These are phyloP conservation scores for Drosophila mauritiana DNA, from an alignment of 1,140 invertebrate genomes.

Conservation along the genomic window DNA sequence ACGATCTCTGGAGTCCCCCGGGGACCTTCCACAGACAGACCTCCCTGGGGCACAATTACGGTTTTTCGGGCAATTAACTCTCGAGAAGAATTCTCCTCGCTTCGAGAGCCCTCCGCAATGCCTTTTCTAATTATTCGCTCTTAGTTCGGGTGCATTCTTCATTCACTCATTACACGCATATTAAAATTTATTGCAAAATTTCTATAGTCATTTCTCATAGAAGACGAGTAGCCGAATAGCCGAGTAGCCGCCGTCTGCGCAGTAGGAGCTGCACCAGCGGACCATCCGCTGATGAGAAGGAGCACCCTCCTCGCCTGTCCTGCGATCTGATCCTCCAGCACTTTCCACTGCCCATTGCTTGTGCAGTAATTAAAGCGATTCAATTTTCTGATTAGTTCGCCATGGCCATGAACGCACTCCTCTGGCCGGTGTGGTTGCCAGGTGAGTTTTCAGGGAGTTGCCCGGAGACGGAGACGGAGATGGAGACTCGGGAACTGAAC, in stretches of 20 bases:
- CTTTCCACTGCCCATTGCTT: slow-evolving; percentile 68
- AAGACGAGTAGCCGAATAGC: slow-evolving; percentile 59
- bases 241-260: slow-evolving; percentile 49
- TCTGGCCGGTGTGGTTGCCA: slow-evolving; percentile 24
- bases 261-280: slow-evolving; percentile 18
- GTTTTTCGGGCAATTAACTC: slow-evolving; percentile 50
- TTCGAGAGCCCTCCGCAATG: slow-evolving; percentile 23
- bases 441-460: slow-evolving; percentile 49
- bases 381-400: slow-evolving; percentile 84
- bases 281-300: slow-evolving; percentile 40
- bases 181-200: slow-evolving; percentile 83
- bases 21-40: not conserved
- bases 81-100: not conserved
- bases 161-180: slow-evolving; percentile 80
- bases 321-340: slow-evolving; percentile 23
- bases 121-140: slow-evolving; percentile 71
- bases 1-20: slow-evolving; percentile 3
- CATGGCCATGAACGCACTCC: slow-evolving; percentile 73
- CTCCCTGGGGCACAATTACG: slow-evolving; percentile 30
- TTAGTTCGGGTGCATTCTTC: slow-evolving; percentile 68
- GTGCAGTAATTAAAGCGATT: slow-evolving; percentile 84
- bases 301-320: slow-evolving; percentile 12
- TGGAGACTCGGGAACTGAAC: not conserved
- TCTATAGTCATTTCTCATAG: slow-evolving; percentile 81
- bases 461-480: not conserved